Evolutionary conservation across 2,888 invertebrate genomes (phyloP).

Genomic region (Apeira syringaria): DNA sequence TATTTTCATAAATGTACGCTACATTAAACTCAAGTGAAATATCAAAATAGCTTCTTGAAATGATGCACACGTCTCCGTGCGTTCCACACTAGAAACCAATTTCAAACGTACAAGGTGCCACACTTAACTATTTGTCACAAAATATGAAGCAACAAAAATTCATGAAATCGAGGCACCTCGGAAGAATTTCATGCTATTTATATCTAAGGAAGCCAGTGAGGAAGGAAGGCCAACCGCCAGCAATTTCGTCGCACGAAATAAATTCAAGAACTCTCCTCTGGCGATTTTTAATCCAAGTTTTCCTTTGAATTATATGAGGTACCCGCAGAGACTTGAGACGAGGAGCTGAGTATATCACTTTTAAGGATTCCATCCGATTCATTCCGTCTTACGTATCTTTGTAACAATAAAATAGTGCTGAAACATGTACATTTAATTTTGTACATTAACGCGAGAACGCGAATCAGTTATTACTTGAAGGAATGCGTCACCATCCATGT

Average conservation of each 20-base stretch:
- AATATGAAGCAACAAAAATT: slow-evolving; percentile 66
- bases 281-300: slow-evolving; percentile 59
- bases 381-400: too few species aligned
- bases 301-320: slow-evolving; percentile 59
- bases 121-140: slow-evolving; percentile 58
- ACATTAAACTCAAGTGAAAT: too few species aligned
- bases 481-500: too few species aligned
- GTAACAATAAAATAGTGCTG: too few species aligned
- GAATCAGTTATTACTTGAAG: too few species aligned
- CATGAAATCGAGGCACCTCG: slow-evolving; percentile 55
- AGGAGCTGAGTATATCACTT: slow-evolving; percentile 27
- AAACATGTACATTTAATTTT: too few species aligned
- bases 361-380: too few species aligned
- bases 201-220: slow-evolving; percentile 41
- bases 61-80: slow-evolving; percentile 33
- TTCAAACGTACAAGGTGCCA: slow-evolving; percentile 43
- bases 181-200: slow-evolving; percentile 52
- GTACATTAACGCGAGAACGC: too few species aligned
- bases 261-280: slow-evolving; percentile 51
- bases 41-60: slow-evolving; percentile 17
- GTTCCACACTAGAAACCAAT: slow-evolving; percentile 47
- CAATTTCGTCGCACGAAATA: slow-evolving; percentile 59
- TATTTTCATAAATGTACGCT: too few species aligned
- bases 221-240: slow-evolving; percentile 57
- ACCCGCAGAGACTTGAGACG: slow-evolving; percentile 33